Conservation (phyloP, 2,797 vertebrate species). For the Oreortyx pictus region DNA sequence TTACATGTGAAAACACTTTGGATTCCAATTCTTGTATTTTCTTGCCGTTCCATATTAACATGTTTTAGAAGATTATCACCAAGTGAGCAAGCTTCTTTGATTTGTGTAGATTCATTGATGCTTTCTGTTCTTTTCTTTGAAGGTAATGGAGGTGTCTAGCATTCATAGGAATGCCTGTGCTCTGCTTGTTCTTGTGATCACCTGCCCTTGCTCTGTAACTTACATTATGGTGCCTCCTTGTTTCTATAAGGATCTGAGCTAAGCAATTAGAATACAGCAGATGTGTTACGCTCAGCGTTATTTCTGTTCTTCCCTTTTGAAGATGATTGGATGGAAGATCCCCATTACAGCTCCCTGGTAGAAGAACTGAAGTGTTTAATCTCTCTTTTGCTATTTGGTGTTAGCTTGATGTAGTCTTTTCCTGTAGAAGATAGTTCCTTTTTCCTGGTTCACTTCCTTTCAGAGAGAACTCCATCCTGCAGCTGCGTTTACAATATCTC, state of each 20-base stretch:
- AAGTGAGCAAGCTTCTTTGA: background rate
- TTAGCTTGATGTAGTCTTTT: background rate
- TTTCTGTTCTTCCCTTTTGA: background rate
- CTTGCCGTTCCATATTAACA: background rate
- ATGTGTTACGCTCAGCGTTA: background rate
- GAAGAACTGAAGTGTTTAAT: background rate
- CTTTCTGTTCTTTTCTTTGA: background rate
- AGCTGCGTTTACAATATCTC: background rate
- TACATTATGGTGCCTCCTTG: background rate
- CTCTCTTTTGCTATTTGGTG: background rate
- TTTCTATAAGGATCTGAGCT: background rate
- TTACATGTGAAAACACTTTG: background rate
- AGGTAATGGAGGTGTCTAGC: background rate
- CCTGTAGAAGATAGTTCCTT: background rate
- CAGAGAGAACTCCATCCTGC: background rate
- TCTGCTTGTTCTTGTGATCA: background rate
- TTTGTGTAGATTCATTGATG: background rate
- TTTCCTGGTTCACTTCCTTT: background rate
- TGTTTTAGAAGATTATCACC: background rate
- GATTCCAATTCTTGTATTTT: background rate
- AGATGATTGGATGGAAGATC: background rate
- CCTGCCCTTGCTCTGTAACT: background rate
- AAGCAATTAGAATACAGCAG: background rate
- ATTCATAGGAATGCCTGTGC: background rate
- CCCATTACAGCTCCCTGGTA: background rate